Percentiles rank a stretch among this genome's conserved stretches.
Conservation (phyloP, 2,888 invertebrate species). For the Drosophila prolongata region DNA sequence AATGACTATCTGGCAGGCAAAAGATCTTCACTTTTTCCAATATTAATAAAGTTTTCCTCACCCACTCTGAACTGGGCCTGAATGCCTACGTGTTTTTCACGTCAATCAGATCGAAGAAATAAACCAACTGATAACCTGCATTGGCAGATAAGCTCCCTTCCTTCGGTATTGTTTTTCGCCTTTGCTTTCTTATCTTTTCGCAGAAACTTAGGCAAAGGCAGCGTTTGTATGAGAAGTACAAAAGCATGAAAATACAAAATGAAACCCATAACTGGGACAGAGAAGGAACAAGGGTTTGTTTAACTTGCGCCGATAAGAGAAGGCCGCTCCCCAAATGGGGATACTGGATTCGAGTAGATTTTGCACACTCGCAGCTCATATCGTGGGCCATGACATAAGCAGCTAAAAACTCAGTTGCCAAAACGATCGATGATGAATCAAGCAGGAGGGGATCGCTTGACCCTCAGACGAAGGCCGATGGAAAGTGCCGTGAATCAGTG, state of each 20-base stretch:
- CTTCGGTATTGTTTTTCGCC: constrained; percentile 1
- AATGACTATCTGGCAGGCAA: background rate
- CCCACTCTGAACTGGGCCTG: background rate
- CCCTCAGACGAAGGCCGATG: constrained; percentile 30
- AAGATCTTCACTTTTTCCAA: background rate
- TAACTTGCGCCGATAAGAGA: constrained; percentile 32
- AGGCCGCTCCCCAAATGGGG: constrained; percentile 27
- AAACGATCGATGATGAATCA: constrained; percentile 53
- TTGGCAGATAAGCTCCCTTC: constrained; percentile 57
- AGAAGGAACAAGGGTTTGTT: constrained; percentile 23
- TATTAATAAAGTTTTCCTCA: background rate
- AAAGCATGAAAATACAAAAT: constrained; percentile 5
- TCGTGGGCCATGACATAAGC: constrained; percentile 62
- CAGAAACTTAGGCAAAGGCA: constrained; percentile 33
- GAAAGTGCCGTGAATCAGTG: constrained; percentile 26
- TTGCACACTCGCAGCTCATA: constrained; percentile 9
- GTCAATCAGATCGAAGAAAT: constrained; percentile 62
- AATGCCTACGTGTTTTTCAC: constrained; percentile 62
- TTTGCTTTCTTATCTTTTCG: constrained; percentile 33
- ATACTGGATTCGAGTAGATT: constrained; percentile 25
- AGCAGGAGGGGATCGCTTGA: constrained; percentile 27
- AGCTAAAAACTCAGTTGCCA: constrained; percentile 37
- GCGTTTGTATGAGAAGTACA: background rate
- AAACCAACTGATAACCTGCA: constrained; percentile 70
- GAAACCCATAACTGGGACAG: constrained; percentile 6